Base-by-base conservation (phyloP, 2,888 invertebrate species). In the Rhamphomyia laevipes region DNA sequence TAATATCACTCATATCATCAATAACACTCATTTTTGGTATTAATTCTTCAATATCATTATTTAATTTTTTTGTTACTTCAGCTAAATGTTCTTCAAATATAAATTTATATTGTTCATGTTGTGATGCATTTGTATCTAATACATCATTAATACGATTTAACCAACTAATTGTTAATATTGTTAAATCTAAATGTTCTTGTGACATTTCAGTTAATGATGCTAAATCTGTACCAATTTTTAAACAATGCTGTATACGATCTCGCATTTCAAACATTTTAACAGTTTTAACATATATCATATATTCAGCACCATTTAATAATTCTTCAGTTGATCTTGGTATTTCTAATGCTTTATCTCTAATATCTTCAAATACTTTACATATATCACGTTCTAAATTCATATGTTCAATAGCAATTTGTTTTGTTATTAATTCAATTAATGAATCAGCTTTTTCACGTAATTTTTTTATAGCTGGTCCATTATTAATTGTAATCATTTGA, bases 111-210 rank as follows among this genome's bases (percentile, higher is more conserved):
- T 82, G 76, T 71, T 94, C 93, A 63, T 84, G 87, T 57, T 64
- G 64, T 11, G 78, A 77, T 45, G 87, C 84, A 65, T 89, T 90
- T 58, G 77, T 77, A 31, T 90, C 86, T 61, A 93, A 84, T 49
- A 91, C 79, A 1, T 85, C 83, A 60, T 83, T 82, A 45, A 94
- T 90, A 35, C 82, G 77, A 53, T 77, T 77, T 2, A 91, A 71
- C 92, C 93, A 93, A 57, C 83, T 82, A 1, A 94, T 81, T 1
- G 90, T 88, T 41, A 72, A 76, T n/a, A 85, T 80, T 62, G 92
- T 92, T 3, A 89, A 73, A 45, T 79, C 77, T 40, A 91, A 80
- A 60, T 93, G 91, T 43, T 85, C 82, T 21, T 76, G 72, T 6
- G 78, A 74, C 57, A 94, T 74, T 47, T 81, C 77, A 7, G 86